phyloP scores from a whole-genome alignment of 2,113 vertebrate species.

The Glareola pratincola region DNA sequence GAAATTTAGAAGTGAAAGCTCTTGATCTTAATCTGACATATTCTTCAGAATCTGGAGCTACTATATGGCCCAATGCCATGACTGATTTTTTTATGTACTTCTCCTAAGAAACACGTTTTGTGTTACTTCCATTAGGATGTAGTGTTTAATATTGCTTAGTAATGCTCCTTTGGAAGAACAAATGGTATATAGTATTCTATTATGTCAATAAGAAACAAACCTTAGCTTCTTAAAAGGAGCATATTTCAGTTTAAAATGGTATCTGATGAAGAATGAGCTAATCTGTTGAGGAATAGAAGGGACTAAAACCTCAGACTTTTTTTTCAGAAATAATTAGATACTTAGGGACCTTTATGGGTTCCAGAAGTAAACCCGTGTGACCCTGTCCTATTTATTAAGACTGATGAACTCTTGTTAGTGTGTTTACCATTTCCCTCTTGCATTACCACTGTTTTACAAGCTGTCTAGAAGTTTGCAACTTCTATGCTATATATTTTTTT shows the following conservation, averaged over 20 bases:
- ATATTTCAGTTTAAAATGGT: constrained; percentile 62
- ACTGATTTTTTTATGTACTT: not conserved
- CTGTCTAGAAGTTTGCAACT: constrained; percentile 67
- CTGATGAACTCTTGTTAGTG: constrained; percentile 66
- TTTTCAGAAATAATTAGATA: constrained; percentile 80
- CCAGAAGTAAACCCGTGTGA: constrained; percentile 69
- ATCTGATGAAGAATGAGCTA: constrained; percentile 62
- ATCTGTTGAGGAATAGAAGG: constrained; percentile 48
- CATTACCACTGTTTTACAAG: constrained; percentile 63
- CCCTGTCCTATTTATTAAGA: constrained; percentile 74
- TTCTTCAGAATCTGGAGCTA: not conserved
- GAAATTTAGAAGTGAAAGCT: not conserved
- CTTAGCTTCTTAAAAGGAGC: constrained; percentile 27
- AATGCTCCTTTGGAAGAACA: constrained; percentile 21
- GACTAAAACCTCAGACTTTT: constrained; percentile 60
- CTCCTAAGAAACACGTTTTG: not conserved
- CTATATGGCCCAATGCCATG: not conserved
- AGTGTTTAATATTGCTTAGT: constrained; percentile 40
- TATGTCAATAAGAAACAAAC: constrained; percentile 18
- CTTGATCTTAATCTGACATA: not conserved
- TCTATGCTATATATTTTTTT: constrained; percentile 58
- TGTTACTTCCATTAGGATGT: not conserved
- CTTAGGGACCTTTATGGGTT: constrained; percentile 71
- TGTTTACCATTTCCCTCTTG: constrained; percentile 65
- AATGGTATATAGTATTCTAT: constrained; percentile 1